Evolutionary conservation across 2,113 vertebrate species (phyloP), one percentile per base, ranked within the genome.

Genomic region (Haliaeetus leucogaster): DNA sequence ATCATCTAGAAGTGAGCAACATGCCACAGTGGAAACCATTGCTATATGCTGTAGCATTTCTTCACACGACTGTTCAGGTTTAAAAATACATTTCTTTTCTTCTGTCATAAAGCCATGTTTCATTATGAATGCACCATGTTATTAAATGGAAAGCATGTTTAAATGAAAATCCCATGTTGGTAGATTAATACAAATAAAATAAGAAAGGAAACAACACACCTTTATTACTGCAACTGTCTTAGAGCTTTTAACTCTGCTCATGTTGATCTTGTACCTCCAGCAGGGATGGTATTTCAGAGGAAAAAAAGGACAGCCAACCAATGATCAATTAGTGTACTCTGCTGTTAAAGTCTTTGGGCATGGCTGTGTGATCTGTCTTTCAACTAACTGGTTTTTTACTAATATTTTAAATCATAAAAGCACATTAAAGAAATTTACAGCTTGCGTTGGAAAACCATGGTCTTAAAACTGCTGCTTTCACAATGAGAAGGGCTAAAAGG

Each of bases 31-130:
- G 99, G 99, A 99, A 98, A 76, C 98, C 98, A 43, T 43, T 99
- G 58, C 97, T 99, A 9, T 99, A 98, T 40, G 98, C 98, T 34
- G 97, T 99, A 53, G 99, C 98, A 73, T 99, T 99, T 96, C 98
- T 99, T 26, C 99, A 99, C 90, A 98, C 98, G 76, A 98, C 98
- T 25, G 98, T 99, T 36, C 98, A 99, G 98, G 98, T 98, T 93
- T 93, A 27, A 80, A 91, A 93, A 74, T 38, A 22, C 2, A 1
- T 78, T 82, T 88, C 1, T 66, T 93, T 62, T 84, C 32, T 89
- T 89, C 55, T 82, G 4, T 50, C 45, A 36, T 43, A 36, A 95
- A 56, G 11, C 34, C 9, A 48, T 38, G 4, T 72, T 94, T 95
- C 16, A 42, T 67, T 79, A 25, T 79, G 34, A 59, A 72, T 72